Base-by-base conservation (phyloP, 2,113 vertebrate genomes). In the Platichthys flesus region DNA sequence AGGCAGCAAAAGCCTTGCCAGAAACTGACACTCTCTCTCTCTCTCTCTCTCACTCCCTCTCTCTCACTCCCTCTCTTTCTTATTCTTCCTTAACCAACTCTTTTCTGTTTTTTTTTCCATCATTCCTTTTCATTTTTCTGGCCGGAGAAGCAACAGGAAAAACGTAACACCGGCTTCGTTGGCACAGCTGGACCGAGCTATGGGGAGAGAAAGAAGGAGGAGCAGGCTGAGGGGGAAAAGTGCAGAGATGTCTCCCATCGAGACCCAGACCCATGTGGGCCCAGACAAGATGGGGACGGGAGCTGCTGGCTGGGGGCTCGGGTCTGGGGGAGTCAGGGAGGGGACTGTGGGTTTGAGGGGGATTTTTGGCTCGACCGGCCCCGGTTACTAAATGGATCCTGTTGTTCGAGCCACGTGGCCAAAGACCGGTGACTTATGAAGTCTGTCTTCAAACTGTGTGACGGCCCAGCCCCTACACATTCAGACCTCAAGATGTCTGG, bases 1-100 rank as follows among this genome's bases (percentile, higher is more conserved):
- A 91, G 89, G 90, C 90, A 93, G 90, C 89, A 86, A 83, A 90
- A 88, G 58, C 81, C 31, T 0, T 74, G 90, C 88, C 92, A 92
- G 85, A 90, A 85, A 79, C 59, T 86, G 84, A 82, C 88, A 84
- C 82, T 84, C 79, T 47, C 79, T 73, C 79, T 60, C 81, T 78
- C n/a, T 76, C 40, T 81, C 86, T 76, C 63, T 63, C 68, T 66
- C 84, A 56, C 67, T 66, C 83, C 31, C 79, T 47, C 79, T 73
- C 79, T 60, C 81, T 78, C n/a, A 74, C 40, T 81, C 24, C 24
- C 24, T 55, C 42, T 16, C 47, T 23, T 61, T 72, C 78, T 78
- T 68, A 58, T 74, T 89, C 78, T 85, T 74, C 74, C 76, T 82
- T 74, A 82, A 72, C 71, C 58, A 5, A 67, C 77, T 68, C 69